A percentile compares a stretch with the other conserved stretches of the same genome.
Conservation (phyloP, 2,113 vertebrate species). For the Rhea americana region DNA sequence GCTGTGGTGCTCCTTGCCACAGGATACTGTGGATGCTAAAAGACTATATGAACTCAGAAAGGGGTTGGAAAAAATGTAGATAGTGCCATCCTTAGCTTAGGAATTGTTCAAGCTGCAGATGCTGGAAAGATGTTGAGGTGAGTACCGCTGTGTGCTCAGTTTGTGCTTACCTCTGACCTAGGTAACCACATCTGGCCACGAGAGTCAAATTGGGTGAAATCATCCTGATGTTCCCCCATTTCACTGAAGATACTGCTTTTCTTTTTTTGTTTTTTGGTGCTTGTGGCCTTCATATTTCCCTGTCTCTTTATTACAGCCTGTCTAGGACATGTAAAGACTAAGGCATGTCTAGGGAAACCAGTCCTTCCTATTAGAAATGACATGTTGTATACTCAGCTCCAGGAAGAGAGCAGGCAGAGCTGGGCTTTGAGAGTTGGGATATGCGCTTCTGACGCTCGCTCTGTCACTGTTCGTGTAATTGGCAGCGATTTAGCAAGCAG, state of each 20-base stretch:
- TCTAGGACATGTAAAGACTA: background rate
- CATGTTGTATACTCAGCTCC: background rate
- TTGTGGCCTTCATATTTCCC: background rate
- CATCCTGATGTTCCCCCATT: background rate
- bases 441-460: background rate
- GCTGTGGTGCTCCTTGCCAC: background rate
- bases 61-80: background rate
- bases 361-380: background rate
- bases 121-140: background rate
- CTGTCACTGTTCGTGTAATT: rapidly evolving
- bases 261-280: background rate
- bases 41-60: background rate
- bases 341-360: background rate
- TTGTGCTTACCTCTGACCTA: background rate
- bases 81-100: background rate
- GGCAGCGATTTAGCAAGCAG: background rate
- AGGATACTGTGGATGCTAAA: background rate
- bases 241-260: background rate
- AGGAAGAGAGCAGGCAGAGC: background rate
- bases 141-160: background rate
- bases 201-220: background rate
- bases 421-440: background rate
- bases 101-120: background rate
- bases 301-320: background rate
- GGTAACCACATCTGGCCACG: background rate